Evolutionary conservation across 1,140 invertebrate genomes (phyloP).

Genomic region (Lordiphosa clarofinis): DNA sequence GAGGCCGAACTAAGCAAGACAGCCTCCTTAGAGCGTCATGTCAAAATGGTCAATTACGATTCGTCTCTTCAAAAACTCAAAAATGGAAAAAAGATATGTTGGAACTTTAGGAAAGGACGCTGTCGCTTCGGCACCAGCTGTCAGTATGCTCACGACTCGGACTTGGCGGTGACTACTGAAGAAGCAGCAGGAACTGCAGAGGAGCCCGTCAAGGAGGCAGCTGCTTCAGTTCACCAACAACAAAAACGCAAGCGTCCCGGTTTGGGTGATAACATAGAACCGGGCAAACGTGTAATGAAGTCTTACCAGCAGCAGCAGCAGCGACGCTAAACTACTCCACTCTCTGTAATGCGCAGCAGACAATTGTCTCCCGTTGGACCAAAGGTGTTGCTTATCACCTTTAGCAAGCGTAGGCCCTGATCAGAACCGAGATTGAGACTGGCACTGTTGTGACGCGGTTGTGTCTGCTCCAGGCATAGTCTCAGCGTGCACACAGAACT

Average conservation of each 20-base stretch:
- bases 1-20: slow-evolving; percentile 93
- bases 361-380: slow-evolving; percentile 34
- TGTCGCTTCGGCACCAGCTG: slow-evolving; percentile 96
- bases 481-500: slow-evolving; percentile 49
- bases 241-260: slow-evolving; percentile 88
- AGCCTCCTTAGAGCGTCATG: slow-evolving; percentile 94
- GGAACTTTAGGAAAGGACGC: slow-evolving; percentile 94
- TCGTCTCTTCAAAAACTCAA: slow-evolving; percentile 86
- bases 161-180: slow-evolving; percentile 80
- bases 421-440: neutral
- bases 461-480: slow-evolving; percentile 36
- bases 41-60: slow-evolving; percentile 92
- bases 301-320: slow-evolving; percentile 80
- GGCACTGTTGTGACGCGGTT: neutral
- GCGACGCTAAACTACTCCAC: slow-evolving; percentile 59
- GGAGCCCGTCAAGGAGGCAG: slow-evolving; percentile 4
- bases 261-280: slow-evolving; percentile 87
- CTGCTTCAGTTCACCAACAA: slow-evolving; percentile 58
- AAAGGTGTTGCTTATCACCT: slow-evolving; percentile 46
- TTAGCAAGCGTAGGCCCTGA: slow-evolving; percentile 44
- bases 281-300: slow-evolving; percentile 92
- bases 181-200: neutral
- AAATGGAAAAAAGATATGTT: slow-evolving; percentile 94
- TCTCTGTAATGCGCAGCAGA: slow-evolving; percentile 39
- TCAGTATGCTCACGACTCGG: slow-evolving; percentile 94